These are phyloP conservation scores for Papilio glaucus DNA, from an alignment of 1,140 invertebrate genomes.

Conservation along the genomic window DNA sequence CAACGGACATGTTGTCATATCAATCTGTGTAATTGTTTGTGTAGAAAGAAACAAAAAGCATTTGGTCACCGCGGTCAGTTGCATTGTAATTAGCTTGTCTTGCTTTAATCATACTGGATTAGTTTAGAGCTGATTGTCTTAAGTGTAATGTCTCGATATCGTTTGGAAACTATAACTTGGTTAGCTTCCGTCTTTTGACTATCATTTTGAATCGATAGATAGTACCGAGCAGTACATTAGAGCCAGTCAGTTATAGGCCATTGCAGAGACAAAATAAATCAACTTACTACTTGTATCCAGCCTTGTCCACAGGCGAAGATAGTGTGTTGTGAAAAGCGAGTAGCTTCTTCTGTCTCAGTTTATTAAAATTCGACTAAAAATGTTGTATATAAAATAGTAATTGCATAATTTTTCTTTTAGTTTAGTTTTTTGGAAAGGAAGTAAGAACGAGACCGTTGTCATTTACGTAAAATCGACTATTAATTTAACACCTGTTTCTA, in stretches of 20 bases:
- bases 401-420: background rate
- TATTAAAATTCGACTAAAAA: no score
- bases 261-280: no score
- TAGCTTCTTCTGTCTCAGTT: no score
- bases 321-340: no score
- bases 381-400: background rate
- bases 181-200: background rate
- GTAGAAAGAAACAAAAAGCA: conserved; percentile 9
- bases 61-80: background rate
- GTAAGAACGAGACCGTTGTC: conserved; percentile 10
- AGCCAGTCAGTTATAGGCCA: no score
- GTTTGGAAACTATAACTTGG: background rate
- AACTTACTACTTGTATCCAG: no score
- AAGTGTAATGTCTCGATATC: background rate
- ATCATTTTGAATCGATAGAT: background rate
- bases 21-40: conserved; percentile 6
- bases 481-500: conserved; percentile 56
- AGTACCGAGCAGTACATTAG: no score
- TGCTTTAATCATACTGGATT: background rate
- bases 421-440: background rate
- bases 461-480: conserved; percentile 28
- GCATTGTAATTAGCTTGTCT: background rate
- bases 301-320: no score
- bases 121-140: background rate
- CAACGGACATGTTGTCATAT: background rate